These are phyloP conservation scores for Nesidiocoris tenuis DNA, from an alignment of 2,888 invertebrate genomes.

Conservation along the genomic window DNA sequence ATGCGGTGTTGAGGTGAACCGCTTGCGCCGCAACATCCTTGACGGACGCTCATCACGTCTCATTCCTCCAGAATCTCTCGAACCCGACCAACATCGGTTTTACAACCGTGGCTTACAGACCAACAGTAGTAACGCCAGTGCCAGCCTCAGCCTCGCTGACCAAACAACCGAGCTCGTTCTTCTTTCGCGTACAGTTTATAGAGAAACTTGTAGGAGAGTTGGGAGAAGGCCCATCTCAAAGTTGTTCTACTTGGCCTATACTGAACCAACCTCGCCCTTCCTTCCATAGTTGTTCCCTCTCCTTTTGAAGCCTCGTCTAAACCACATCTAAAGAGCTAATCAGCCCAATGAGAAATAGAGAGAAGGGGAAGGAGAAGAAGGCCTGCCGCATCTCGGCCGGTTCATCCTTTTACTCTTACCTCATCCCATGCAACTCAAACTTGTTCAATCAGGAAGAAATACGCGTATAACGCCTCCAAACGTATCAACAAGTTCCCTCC, in stretches of 20 bases:
- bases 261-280: neutral
- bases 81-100: neutral
- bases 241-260: neutral
- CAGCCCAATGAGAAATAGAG: slow-evolving; percentile 34
- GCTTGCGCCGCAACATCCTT: neutral
- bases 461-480: slow-evolving; percentile 20
- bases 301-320: slow-evolving; percentile 32
- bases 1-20: neutral
- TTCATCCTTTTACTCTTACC: slow-evolving; percentile 2
- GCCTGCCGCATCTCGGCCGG: neutral
- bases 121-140: neutral
- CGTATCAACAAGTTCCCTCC: slow-evolving; percentile 40
- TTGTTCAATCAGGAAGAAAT: slow-evolving; percentile 43
- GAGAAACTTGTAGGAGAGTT: slow-evolving; percentile 36
- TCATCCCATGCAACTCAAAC: slow-evolving; percentile 27
- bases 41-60: neutral
- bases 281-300: slow-evolving; percentile 1
- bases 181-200: slow-evolving; percentile 30
- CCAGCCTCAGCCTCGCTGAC: neutral
- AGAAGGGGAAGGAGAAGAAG: neutral
- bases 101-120: neutral
- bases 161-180: neutral
- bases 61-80: neutral
- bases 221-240: slow-evolving; percentile 22
- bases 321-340: slow-evolving; percentile 43